These are phyloP conservation scores for Elmis aenea DNA, from an alignment of 2,888 invertebrate genomes.

Conservation along the genomic window DNA sequence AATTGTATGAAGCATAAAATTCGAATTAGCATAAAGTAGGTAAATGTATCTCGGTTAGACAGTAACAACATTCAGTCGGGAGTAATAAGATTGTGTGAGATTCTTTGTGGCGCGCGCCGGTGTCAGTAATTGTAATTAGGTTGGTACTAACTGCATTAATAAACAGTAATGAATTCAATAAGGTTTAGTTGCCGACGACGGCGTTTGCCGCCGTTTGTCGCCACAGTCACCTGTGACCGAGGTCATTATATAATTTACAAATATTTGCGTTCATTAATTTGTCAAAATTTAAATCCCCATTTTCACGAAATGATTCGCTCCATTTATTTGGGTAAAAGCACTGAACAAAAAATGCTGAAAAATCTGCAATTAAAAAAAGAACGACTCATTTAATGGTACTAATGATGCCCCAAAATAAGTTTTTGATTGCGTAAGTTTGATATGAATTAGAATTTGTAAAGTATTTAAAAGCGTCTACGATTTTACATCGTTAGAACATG, in stretches of 20 bases:
- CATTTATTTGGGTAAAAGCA: background rate
- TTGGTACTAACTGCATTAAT: slow-evolving; percentile 48
- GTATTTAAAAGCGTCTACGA: too few species aligned
- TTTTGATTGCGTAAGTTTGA: too few species aligned
- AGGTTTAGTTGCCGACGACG: slow-evolving; percentile 33
- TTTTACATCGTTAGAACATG: too few species aligned
- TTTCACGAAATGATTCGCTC: background rate
- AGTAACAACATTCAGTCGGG: slow-evolving; percentile 27
- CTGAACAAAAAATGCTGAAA: too few species aligned
- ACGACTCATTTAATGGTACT: too few species aligned
- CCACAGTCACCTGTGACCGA: slow-evolving; percentile 27
- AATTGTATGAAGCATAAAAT: slow-evolving; percentile 12
- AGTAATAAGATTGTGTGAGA: slow-evolving; percentile 34
- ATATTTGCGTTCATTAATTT: slow-evolving; percentile 24
- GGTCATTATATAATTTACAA: slow-evolving; percentile 26
- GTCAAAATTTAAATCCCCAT: too few species aligned
- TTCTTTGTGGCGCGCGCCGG: slow-evolving; percentile 35
- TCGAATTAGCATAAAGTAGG: slow-evolving; percentile 27
- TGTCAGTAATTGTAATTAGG: slow-evolving; percentile 46
- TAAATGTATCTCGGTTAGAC: slow-evolving; percentile 24
- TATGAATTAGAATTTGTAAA: too few species aligned
- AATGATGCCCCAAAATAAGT: too few species aligned
- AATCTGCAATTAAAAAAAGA: too few species aligned
- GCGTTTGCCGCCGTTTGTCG: slow-evolving; percentile 28
- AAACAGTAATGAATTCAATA: slow-evolving; percentile 43